Conservation (phyloP, 2,113 vertebrate genomes). For the Myanophis thanlyinensis region DNA sequence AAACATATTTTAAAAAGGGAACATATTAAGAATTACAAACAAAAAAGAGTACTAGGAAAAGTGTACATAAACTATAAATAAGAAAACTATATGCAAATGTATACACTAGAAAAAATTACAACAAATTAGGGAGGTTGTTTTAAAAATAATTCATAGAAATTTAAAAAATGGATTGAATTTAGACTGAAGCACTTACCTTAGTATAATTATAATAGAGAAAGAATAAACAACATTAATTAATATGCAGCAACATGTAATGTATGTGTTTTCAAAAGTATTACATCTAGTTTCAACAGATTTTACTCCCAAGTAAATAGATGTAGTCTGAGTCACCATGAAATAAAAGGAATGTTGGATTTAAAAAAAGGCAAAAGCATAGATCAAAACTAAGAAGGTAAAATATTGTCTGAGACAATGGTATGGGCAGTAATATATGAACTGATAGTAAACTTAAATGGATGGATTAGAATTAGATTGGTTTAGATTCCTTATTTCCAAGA, state of each 20-base stretch:
- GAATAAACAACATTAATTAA: background rate
- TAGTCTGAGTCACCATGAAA: background rate
- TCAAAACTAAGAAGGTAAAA: background rate
- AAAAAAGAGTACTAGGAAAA: background rate
- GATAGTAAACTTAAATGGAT: background rate
- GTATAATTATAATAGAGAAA: background rate
- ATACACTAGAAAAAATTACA: background rate
- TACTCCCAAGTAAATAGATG: background rate
- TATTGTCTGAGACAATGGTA: background rate
- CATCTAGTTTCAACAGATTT: background rate
- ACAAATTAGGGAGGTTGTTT: background rate
- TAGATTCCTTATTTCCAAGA: background rate
- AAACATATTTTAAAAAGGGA: background rate
- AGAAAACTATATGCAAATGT: background rate
- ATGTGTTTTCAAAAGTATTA: background rate
- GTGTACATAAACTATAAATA: background rate
- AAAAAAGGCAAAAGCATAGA: background rate
- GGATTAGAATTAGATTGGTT: background rate
- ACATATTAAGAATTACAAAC: background rate
- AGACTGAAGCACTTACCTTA: background rate
- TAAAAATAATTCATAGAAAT: background rate
- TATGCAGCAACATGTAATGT: background rate
- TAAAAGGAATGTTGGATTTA: background rate
- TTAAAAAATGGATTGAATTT: background rate
- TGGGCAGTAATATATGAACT: background rate